Percentiles rank a stretch among this genome's conserved stretches.
These are phyloP conservation scores for Listronotus oregonensis DNA, from an alignment of 1,140 invertebrate genomes.

Conservation along the genomic window DNA sequence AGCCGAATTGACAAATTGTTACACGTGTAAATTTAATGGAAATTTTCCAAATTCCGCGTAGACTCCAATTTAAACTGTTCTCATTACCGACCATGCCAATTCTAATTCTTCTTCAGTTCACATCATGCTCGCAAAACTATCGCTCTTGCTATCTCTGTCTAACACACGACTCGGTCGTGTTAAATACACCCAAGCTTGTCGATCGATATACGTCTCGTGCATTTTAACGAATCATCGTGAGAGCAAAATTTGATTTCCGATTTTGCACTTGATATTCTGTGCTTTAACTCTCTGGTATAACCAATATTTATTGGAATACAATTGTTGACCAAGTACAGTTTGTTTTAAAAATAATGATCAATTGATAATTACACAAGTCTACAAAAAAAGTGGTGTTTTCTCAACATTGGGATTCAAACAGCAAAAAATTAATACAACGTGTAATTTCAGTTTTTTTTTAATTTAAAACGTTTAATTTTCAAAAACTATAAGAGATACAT, in stretches of 20 bases:
- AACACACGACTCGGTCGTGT: conserved; percentile 21
- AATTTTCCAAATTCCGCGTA: neutral
- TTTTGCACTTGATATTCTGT: conserved; percentile 27
- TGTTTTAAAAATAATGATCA: no score
- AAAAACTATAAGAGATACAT: no score
- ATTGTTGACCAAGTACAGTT: neutral
- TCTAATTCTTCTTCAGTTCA: conserved; percentile 8
- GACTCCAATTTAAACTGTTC: conserved; percentile 12
- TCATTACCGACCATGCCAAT: conserved; percentile 6
- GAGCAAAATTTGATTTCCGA: conserved; percentile 36
- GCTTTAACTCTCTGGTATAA: neutral
- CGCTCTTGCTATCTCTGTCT: conserved; percentile 9
- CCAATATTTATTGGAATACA: conserved; percentile 13
- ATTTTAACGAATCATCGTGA: conserved; percentile 32
- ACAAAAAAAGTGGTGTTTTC: no score
- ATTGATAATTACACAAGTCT: no score
- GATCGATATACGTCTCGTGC: conserved; percentile 29
- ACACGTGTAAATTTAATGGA: neutral
- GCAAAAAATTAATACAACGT: no score
- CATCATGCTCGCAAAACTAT: conserved; percentile 13
- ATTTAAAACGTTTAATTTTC: no score
- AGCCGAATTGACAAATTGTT: no score
- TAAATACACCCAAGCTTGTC: conserved; percentile 14
- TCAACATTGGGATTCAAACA: no score
- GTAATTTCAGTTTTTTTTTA: no score